Evolutionary conservation across 2,888 invertebrate species (phyloP).

Genomic region (Elmis aenea): DNA sequence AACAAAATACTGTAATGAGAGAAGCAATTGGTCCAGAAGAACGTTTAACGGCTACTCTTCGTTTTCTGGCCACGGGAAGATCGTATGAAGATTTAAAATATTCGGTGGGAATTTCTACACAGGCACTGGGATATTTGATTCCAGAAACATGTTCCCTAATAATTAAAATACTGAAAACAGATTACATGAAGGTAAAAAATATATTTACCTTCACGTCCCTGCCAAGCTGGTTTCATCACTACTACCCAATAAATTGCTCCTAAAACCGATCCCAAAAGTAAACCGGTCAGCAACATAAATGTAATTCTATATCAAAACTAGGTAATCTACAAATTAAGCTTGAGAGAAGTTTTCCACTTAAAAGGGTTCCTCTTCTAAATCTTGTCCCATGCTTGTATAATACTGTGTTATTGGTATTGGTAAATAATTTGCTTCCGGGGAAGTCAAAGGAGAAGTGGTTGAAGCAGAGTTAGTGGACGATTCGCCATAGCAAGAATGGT

Average conservation of each 20-base stretch:
- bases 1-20: constrained; percentile 10
- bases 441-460: constrained; percentile 3
- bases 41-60: too few species aligned
- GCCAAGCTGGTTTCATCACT: too few species aligned
- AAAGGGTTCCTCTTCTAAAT: too few species aligned
- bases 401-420: too few species aligned
- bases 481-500: too few species aligned
- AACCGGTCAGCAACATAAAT: too few species aligned
- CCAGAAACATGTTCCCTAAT: constrained; percentile 4
- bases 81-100: constrained; percentile 3
- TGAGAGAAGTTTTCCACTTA: too few species aligned
- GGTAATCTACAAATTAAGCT: too few species aligned
- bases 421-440: constrained; percentile 1
- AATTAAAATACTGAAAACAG: constrained; percentile 1
- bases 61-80: constrained; percentile 8
- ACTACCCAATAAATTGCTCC: neutral
- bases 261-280: too few species aligned
- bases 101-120: constrained; percentile 2
- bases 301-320: too few species aligned
- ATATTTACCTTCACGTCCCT: too few species aligned
- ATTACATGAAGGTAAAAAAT: constrained; percentile 5
- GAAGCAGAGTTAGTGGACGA: constrained; percentile 1
- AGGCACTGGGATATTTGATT: constrained; percentile 3
- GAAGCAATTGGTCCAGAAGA: constrained; percentile 7
- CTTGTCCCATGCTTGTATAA: too few species aligned